These are phyloP conservation scores for Drosophila recens DNA, from an alignment of 2,888 invertebrate species.

Conservation along the genomic window DNA sequence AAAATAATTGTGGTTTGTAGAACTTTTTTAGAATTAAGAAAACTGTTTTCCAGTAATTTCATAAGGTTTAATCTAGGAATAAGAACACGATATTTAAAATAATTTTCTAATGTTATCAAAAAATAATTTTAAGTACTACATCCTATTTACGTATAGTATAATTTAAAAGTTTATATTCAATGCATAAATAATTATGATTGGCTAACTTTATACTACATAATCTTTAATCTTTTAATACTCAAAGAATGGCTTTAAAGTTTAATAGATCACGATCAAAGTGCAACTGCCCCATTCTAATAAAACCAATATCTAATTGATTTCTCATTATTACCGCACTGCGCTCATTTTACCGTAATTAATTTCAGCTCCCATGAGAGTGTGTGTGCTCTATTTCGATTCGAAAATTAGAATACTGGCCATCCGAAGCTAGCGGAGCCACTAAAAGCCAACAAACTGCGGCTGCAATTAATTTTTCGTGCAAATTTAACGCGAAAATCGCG, in stretches of 20 bases:
- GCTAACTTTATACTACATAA: too few relatives aligned
- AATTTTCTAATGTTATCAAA: too few relatives aligned
- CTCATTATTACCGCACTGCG: slow-evolving; percentile 20
- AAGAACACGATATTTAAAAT: too few relatives aligned
- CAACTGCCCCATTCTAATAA: slow-evolving; percentile 1
- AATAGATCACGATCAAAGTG: background rate
- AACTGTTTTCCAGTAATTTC: too few relatives aligned
- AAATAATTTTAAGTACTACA: too few relatives aligned
- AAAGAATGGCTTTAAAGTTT: background rate
- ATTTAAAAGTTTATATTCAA: too few relatives aligned
- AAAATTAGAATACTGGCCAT: slow-evolving; percentile 33
- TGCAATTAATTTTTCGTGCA: slow-evolving; percentile 71
- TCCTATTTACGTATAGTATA: too few relatives aligned
- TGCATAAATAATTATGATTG: too few relatives aligned
- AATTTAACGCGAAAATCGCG: slow-evolving; percentile 69
- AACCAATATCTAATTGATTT: slow-evolving; percentile 42
- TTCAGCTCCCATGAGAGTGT: slow-evolving; percentile 20
- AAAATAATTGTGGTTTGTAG: too few relatives aligned
- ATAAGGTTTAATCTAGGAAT: too few relatives aligned
- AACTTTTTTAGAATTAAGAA: too few relatives aligned
- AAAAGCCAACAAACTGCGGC: slow-evolving; percentile 57
- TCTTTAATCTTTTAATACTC: background rate
- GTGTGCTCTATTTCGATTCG: background rate
- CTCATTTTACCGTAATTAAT: slow-evolving; percentile 45
- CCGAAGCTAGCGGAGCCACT: slow-evolving; percentile 30